Conservation (phyloP, 2,113 vertebrate species). For the Ciconia boyciana region DNA sequence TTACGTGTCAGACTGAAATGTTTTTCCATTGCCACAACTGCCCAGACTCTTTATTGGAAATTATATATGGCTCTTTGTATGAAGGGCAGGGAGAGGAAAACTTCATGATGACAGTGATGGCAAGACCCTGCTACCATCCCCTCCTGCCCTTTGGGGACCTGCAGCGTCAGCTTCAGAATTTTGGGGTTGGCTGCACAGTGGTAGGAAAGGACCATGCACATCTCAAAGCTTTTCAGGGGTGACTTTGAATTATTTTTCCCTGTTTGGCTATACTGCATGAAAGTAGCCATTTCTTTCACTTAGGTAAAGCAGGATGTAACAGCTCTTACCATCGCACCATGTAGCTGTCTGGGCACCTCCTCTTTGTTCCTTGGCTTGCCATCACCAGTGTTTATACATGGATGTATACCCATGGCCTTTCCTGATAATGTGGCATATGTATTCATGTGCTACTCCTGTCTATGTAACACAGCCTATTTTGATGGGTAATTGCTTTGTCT, state of each 20-base stretch:
- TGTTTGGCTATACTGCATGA: not conserved
- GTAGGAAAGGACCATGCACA: not conserved
- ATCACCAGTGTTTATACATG: not conserved
- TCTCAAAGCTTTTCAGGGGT: not conserved
- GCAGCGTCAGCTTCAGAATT: not conserved
- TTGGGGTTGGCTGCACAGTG: not conserved
- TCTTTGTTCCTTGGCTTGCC: not conserved
- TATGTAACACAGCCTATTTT: not conserved
- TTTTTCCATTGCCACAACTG: not conserved
- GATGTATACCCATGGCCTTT: not conserved
- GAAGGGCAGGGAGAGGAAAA: not conserved
- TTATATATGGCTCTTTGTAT: not conserved
- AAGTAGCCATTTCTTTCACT: not conserved
- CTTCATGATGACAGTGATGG: accelerated
- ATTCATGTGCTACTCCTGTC: not conserved
- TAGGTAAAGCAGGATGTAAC: not conserved
- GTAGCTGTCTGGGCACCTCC: not conserved
- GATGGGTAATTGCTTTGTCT: not conserved
- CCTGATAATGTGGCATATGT: accelerated
- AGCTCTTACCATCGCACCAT: not conserved
- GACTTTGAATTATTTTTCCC: not conserved
- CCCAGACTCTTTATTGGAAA: not conserved
- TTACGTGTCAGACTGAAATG: not conserved
- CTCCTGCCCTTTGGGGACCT: not conserved
- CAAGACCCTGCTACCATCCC: not conserved